Evolutionary conservation across 1,140 invertebrate species (phyloP).

Genomic region (Muscidifurax raptorellus): DNA sequence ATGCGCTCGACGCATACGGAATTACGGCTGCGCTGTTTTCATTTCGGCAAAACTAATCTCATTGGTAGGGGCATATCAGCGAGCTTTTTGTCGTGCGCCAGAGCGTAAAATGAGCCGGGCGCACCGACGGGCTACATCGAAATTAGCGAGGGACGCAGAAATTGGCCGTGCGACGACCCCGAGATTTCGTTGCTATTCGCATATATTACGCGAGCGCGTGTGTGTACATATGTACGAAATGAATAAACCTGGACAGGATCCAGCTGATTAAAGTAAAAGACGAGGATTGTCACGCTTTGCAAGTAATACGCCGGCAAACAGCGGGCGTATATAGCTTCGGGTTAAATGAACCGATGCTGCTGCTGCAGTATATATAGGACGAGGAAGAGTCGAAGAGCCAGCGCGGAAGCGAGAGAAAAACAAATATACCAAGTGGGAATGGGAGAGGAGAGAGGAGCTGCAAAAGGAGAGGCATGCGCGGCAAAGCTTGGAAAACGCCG

Average conservation of each 20-base stretch:
- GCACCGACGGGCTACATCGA: neutral
- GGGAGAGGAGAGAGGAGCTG: conserved; percentile 8
- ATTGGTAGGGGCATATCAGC: neutral
- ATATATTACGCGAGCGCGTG: neutral
- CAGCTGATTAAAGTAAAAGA: neutral
- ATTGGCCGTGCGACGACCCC: neutral
- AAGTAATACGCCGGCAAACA: conserved; percentile 68
- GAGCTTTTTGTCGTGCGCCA: neutral
- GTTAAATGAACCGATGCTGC: conserved; percentile 69
- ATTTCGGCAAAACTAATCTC: conserved; percentile 1
- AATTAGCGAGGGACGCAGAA: neutral
- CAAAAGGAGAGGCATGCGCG: neutral
- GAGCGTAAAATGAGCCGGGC: conserved; percentile 5
- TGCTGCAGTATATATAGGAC: too few relatives aligned
- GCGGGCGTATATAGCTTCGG: conserved; percentile 55
- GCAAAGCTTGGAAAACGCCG: too few relatives aligned
- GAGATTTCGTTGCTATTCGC: neutral
- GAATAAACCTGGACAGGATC: neutral
- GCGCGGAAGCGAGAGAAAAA: conserved; percentile 63
- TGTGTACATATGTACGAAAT: neutral
- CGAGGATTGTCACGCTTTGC: neutral
- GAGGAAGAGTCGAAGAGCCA: neutral
- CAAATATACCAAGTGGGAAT: conserved; percentile 58
- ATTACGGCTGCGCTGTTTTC: neutral
- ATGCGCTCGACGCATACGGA: neutral